Evolutionary conservation across 2,888 invertebrate genomes (phyloP), one percentile per base, ranked within the genome.

Genomic region (Drosophila macrospina): DNA sequence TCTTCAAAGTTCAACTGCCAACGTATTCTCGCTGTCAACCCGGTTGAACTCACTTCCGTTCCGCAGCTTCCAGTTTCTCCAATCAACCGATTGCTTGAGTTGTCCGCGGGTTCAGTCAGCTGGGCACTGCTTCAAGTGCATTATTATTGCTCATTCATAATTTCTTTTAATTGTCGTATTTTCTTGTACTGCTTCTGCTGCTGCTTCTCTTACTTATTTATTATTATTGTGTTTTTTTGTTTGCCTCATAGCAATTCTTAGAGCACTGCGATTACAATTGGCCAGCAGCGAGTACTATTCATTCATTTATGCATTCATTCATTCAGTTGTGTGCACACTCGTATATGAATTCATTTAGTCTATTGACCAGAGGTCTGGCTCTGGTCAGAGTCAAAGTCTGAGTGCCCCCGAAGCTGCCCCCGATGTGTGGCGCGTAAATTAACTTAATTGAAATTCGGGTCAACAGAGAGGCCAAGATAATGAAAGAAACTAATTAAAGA

Each of bases 401-500:
- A 32, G 54, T 69, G 59, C 50, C 55, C 59, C 54, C 48, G 64
- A 45, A 32, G 54, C 45, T 73, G 68, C 65, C 65, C 65, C 37
- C 62, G 42, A 64, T 69, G 66, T 74, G 74, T 68, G 75, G 81
- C 78, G 86, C 80, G 85, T 90, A 89, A 91, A 91, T 91, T 91
- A 89, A 89, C 86, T 91, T 92, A 92, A 92, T 92, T 92, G 92
- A 91, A 91, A 92, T 91, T 91, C 91, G 91, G 92, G 92, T 92
- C 92, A 92, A 92, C 91, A 92, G 90, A 91, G 91, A 91, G 91
- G 91, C 91, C 91, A 91, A 91, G 88, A 89, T 91, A 90, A 90
- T 91, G 90, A 85, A 91, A 89, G 90, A 90, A 89, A 91, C 91
- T 91, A 91, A 91, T 91, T 91, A 91, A 91, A 90, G 90, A 86